These are phyloP conservation scores for Aleiodes testaceus DNA, from an alignment of 2,888 invertebrate genomes.

Conservation along the genomic window DNA sequence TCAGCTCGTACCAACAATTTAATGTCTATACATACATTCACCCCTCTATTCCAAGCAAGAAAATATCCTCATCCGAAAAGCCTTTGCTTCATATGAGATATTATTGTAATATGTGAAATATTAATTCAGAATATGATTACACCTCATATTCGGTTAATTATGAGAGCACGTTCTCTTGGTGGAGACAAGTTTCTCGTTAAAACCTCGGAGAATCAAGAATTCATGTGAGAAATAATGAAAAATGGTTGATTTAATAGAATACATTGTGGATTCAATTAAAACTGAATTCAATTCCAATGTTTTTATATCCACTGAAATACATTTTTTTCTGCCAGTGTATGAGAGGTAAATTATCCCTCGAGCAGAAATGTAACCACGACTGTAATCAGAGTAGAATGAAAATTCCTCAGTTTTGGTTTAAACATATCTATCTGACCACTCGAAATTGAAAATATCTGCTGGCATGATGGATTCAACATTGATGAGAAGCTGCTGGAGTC, in stretches of 20 bases:
- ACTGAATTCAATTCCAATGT: too few species aligned
- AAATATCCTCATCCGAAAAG: constrained; percentile 19
- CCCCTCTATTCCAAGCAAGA: constrained; percentile 55
- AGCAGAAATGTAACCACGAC: too few species aligned
- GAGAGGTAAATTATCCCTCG: too few species aligned
- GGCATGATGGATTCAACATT: not conserved
- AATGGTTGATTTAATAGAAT: too few species aligned
- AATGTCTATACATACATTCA: constrained; percentile 67
- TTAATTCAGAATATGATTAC: not conserved
- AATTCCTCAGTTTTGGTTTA: not conserved
- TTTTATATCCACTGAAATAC: too few species aligned
- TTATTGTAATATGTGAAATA: not conserved
- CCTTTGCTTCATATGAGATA: not conserved
- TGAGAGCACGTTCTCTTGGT: not conserved
- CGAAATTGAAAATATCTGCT: not conserved
- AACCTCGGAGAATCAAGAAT: too few species aligned
- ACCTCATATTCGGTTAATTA: not conserved
- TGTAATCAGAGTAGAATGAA: too few species aligned
- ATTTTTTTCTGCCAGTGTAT: too few species aligned
- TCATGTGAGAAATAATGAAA: too few species aligned
- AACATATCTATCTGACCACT: not conserved
- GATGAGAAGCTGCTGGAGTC: not conserved
- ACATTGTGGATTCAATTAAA: too few species aligned
- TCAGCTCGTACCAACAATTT: constrained; percentile 58
- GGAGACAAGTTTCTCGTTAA: too few species aligned